Base-by-base conservation (phyloP, 2,113 vertebrate species). In the Orycteropus afer region DNA sequence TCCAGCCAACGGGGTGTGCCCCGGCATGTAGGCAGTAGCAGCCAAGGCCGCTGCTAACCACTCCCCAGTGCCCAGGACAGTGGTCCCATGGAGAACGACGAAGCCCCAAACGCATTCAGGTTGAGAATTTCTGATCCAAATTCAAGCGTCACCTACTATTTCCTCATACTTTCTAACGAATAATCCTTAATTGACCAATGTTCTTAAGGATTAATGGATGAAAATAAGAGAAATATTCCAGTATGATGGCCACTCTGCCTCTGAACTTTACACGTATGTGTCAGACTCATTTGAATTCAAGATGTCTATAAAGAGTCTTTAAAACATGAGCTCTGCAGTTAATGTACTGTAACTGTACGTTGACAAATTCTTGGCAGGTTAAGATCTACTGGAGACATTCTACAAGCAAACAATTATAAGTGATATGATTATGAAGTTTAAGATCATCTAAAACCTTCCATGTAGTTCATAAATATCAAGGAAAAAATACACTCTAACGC, bases 381-480 rank as follows among this genome's bases (percentile, higher is more conserved):
- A 63, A 69, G 18, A 73, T 78, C 61, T 65, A 71, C 74, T 1
- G 93, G 15, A 78, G 47, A 37, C 49, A 82, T 57, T 40, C 29
- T 83, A 14, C 55, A 81, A 69, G 37, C 45, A 91, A 74, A 55
- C 78, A 74, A 74, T 42, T 77, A n/a, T 63, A 84, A 90, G 23
- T 65, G n/a, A 76, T 27, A 78, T 5, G 61, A 45, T 78, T 49
- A 92, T 32, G 23, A 69, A 4, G 34, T 34, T 83, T 78, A 51
- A 55, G 4, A 34, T 49, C 78, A 94, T 83, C 47, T 79, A 87
- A 94, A 86, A 89, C 22, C 2, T 73, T 91, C 65, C 42, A 63
- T 20, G 27, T 17, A 88, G 40, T 59, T 67, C 65, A 84, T 96
- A 84, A 86, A 65, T 23, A 74, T n/a, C 47, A 83, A 80, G 51